Evolutionary conservation across 2,888 invertebrate species (phyloP).

Genomic region (Amiota minor): DNA sequence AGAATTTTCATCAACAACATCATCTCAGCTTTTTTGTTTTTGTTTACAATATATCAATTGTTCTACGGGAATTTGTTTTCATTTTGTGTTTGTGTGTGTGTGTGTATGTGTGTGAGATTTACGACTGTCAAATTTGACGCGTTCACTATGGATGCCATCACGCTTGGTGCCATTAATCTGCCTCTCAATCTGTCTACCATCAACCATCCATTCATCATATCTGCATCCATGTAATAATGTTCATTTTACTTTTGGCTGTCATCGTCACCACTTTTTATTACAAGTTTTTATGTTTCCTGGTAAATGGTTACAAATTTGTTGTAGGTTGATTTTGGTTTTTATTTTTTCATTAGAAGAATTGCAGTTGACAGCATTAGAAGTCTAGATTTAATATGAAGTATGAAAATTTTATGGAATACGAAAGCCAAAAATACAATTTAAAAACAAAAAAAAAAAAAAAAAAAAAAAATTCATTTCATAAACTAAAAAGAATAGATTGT

Average conservation of each 20-base stretch:
- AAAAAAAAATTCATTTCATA: no score
- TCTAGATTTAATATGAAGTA: no score
- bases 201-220: not conserved
- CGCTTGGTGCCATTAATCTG: not conserved
- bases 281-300: constrained; percentile 38
- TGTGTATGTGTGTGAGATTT: not conserved
- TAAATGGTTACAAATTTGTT: constrained; percentile 50
- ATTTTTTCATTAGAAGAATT: no score
- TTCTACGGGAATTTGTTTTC: not conserved
- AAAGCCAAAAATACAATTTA: no score
- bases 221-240: not conserved
- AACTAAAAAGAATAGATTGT: no score
- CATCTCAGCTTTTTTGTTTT: not conserved
- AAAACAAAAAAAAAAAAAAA: no score
- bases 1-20: not conserved
- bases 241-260: not conserved
- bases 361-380: no score
- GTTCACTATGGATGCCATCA: not conserved
- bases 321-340: no score
- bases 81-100: constrained; percentile 25
- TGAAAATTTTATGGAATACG: no score
- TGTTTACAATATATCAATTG: no score
- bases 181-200: not conserved
- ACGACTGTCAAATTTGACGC: not conserved
- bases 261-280: constrained; percentile 3